These are phyloP conservation scores for Hylaea fasciaria DNA, from an alignment of 2,888 invertebrate genomes.

Conservation along the genomic window DNA sequence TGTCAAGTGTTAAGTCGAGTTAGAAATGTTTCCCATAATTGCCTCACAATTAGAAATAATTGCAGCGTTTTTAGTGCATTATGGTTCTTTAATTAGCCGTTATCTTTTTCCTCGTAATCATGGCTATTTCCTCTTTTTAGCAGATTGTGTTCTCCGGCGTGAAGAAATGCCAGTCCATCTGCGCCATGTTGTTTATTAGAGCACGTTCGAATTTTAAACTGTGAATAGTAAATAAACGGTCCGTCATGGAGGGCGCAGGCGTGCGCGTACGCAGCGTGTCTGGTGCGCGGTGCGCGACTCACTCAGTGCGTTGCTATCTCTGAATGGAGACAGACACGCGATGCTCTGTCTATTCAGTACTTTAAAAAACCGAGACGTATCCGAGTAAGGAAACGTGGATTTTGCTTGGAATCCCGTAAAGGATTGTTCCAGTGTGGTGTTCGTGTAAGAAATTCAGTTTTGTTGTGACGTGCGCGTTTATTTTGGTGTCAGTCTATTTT, in stretches of 20 bases:
- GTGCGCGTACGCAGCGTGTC: slow-evolving; percentile 68
- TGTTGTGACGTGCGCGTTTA: slow-evolving; percentile 66
- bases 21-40: slow-evolving; percentile 21
- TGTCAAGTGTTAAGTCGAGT: slow-evolving; percentile 16
- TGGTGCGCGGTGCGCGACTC: slow-evolving; percentile 36
- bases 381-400: slow-evolving; percentile 55
- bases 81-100: slow-evolving; percentile 39
- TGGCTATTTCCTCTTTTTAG: slow-evolving; percentile 44
- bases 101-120: slow-evolving; percentile 40
- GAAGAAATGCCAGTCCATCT: slow-evolving; percentile 57
- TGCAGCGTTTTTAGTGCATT: slow-evolving; percentile 34
- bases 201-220: slow-evolving; percentile 77
- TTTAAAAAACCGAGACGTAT: slow-evolving; percentile 55
- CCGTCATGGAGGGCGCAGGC: slow-evolving; percentile 66
- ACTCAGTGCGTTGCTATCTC: slow-evolving; percentile 74
- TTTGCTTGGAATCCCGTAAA: slow-evolving; percentile 45
- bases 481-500: slow-evolving; percentile 77
- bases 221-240: slow-evolving; percentile 82
- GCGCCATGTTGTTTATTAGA: slow-evolving; percentile 75
- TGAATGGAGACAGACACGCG: slow-evolving; percentile 77
- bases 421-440: slow-evolving; percentile 51
- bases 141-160: slow-evolving; percentile 48
- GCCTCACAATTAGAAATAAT: slow-evolving; percentile 33
- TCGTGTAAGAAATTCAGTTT: slow-evolving; percentile 54
- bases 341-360: slow-evolving; percentile 52